Evolutionary conservation across 2,888 invertebrate genomes (phyloP), one percentile per base, ranked within the genome.

Genomic region (Drosophila mulleri): DNA sequence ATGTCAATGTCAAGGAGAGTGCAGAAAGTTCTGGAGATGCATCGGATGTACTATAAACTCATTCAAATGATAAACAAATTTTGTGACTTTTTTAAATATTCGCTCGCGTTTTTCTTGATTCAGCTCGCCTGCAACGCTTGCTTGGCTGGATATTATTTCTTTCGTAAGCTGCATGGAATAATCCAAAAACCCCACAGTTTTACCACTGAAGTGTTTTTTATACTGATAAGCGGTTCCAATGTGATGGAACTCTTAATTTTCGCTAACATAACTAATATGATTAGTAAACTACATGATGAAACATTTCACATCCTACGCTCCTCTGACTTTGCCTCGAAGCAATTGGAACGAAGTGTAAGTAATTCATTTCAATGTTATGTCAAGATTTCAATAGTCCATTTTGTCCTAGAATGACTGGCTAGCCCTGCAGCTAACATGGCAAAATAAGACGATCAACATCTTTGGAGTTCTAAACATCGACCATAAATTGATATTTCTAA

Each of bases 321-420:
- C 14, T 29, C 68, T 0, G 11, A 20, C 4, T 11, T 8, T 2
- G 35, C 20, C 1, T 35, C 2, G 0, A 12, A 3, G n/a, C 9
- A 9, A 8, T 23, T 70, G 14, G 65, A 69, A 0, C 57, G 75
- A 26, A 61, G 29, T 12, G 80, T 80, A 12, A 59, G 79, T 71
- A 7, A 2, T 9, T 2, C 6, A 12, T 12, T 26, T n/a, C 18
- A 18, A 8, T 16, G 9, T 16, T 2, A 12, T 3, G 3, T 20
- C 18, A 18, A n/a, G 5, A 23, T 6, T 5, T 16, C 5, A 14
- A 8, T 23, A 6, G 0, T n/a, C 18, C 14, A 59, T 61, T 57
- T 11, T 35, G 8, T 45, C 26, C n/a, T 2, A 82, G 76, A 48
- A 35, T 14, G 67, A 79, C 11, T 73, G 64, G 61, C 42, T 79